Conservation (phyloP, 2,888 invertebrate genomes). For the Sarcophaga carnaria region DNA sequence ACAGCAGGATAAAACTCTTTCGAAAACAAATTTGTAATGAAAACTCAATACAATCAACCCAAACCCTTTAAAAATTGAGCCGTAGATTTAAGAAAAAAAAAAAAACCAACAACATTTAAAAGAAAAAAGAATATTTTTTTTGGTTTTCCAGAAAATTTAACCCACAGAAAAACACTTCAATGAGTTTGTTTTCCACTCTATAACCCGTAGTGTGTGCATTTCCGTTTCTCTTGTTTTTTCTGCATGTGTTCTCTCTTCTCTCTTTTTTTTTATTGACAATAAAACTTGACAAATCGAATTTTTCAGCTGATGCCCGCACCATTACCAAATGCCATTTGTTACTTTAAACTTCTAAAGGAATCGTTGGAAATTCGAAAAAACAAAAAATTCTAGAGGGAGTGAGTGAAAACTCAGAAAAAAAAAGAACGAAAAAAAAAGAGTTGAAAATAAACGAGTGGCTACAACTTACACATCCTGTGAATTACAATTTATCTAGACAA, state of each 20-base stretch:
- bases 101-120: slow-evolving; percentile 5
- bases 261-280: slow-evolving; percentile 65
- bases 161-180: slow-evolving; percentile 20
- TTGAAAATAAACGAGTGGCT: slow-evolving; percentile 5
- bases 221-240: not conserved
- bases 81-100: not conserved
- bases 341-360: slow-evolving; percentile 34
- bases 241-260: not conserved
- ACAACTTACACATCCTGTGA: slow-evolving; percentile 48
- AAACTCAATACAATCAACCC: slow-evolving; percentile 2
- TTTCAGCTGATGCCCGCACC: slow-evolving; percentile 68
- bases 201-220: not conserved
- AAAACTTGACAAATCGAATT: slow-evolving; percentile 70
- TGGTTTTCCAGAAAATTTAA: too few species aligned
- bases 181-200: not conserved
- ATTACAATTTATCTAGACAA: slow-evolving; percentile 26
- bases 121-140: not conserved
- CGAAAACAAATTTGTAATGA: not conserved
- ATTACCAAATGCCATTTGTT: slow-evolving; percentile 64
- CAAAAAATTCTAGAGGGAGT: slow-evolving; percentile 7
- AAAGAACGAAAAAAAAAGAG: not conserved
- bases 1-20: too few species aligned
- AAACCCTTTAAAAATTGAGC: not conserved
- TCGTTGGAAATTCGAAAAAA: not conserved
- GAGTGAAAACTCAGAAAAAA: slow-evolving; percentile 15